Percentiles rank a stretch among this genome's conserved stretches.
Evolutionary conservation across 1,140 invertebrate genomes (phyloP).

Genomic region (Pissodes strobi): DNA sequence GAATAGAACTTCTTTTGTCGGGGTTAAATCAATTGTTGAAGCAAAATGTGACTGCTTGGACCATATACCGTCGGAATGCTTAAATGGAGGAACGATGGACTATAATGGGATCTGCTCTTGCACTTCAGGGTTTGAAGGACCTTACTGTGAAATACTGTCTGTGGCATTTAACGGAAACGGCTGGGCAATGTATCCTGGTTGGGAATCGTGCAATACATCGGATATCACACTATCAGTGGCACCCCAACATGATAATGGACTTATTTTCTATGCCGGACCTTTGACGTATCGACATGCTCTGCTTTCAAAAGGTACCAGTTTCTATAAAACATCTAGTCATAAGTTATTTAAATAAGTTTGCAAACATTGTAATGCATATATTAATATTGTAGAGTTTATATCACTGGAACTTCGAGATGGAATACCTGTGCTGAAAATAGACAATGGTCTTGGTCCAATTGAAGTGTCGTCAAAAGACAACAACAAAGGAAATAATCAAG

Average conservation of each 20-base stretch:
- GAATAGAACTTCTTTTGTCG: conserved; percentile 87
- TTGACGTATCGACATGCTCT: conserved; percentile 58
- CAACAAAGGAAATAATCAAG: conserved; percentile 34
- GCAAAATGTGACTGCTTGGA: conserved; percentile 64
- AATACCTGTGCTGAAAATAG: conserved; percentile 80
- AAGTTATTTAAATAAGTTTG: neutral
- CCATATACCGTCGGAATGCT: conserved; percentile 62
- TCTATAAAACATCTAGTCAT: too few species aligned
- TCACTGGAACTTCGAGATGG: conserved; percentile 86
- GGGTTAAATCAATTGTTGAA: conserved; percentile 78
- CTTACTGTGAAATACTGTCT: conserved; percentile 85
- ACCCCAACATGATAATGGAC: conserved; percentile 71
- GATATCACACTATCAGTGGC: conserved; percentile 80
- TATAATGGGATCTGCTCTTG: conserved; percentile 63
- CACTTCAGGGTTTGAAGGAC: conserved; percentile 63
- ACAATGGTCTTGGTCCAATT: conserved; percentile 85
- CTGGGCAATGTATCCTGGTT: conserved; percentile 85
- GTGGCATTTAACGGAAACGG: conserved; percentile 86
- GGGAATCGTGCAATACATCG: conserved; percentile 76
- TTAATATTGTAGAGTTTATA: conserved; percentile 78
- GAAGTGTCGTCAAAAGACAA: conserved; percentile 57
- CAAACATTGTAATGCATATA: neutral
- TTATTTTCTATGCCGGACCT: conserved; percentile 93
- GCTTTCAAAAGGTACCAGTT: conserved; percentile 37
- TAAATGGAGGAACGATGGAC: conserved; percentile 67